Evolutionary conservation across 2,888 invertebrate species (phyloP).

Genomic region (Hipparchia semele): DNA sequence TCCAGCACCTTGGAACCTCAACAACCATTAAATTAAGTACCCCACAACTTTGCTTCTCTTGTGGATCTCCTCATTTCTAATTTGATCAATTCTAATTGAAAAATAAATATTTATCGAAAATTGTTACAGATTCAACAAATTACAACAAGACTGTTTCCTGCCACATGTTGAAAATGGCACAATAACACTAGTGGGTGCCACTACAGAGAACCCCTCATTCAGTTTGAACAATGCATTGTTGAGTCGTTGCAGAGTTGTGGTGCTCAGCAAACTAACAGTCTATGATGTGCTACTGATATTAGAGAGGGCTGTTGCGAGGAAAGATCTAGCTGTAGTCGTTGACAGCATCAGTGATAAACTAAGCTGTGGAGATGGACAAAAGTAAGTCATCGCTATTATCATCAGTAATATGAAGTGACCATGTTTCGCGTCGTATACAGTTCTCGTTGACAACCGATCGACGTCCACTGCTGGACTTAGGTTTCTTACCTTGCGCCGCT

Average conservation of each 20-base stretch:
- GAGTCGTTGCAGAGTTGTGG: constrained; percentile 90
- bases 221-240: constrained; percentile 90
- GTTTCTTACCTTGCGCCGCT: no score
- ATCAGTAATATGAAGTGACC: not conserved
- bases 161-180: constrained; percentile 92
- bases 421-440: no score
- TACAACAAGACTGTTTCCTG: constrained; percentile 92
- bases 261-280: constrained; percentile 86
- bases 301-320: constrained; percentile 77
- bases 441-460: no score
- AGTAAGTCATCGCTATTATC: constrained; percentile 47
- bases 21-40: no score
- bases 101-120: not conserved
- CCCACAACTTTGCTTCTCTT: no score
- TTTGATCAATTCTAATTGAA: not conserved
- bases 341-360: constrained; percentile 49
- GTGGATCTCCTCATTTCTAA: no score
- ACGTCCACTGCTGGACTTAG: no score
- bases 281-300: constrained; percentile 85
- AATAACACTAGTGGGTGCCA: constrained; percentile 90
- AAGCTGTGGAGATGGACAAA: constrained; percentile 39
- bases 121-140: constrained; percentile 87
- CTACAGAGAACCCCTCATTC: constrained; percentile 95
- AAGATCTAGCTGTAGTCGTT: constrained; percentile 55
- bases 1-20: no score